A percentile compares a stretch with the other conserved stretches of the same genome.
Conservation (phyloP, 2,113 vertebrate genomes). For the Sylvilagus bachmani region DNA sequence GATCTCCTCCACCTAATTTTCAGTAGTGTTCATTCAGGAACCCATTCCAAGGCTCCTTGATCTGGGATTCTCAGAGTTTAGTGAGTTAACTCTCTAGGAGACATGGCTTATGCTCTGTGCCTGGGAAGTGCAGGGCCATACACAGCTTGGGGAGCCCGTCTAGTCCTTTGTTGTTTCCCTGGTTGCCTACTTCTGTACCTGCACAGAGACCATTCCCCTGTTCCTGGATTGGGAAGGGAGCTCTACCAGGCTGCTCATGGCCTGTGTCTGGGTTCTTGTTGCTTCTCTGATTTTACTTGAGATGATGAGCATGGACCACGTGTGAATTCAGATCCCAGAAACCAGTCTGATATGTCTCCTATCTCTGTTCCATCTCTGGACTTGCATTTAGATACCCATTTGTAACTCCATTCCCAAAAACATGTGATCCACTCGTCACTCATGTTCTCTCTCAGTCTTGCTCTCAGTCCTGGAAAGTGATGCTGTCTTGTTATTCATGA, state of each 20-base stretch:
- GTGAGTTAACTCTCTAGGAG: neutral
- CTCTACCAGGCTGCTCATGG: neutral
- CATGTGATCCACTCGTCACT: neutral
- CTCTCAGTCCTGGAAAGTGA: neutral
- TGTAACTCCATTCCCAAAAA: neutral
- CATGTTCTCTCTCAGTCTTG: neutral
- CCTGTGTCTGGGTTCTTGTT: neutral
- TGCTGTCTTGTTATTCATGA: neutral
- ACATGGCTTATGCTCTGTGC: neutral
- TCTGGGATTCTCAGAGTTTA: neutral
- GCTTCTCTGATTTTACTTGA: neutral
- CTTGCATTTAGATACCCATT: neutral
- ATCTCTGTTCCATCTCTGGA: neutral
- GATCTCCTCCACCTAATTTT: neutral
- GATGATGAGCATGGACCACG: neutral
- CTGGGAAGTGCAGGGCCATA: neutral
- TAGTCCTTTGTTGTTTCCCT: neutral
- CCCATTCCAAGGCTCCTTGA: neutral
- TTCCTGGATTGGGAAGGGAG: too few species aligned
- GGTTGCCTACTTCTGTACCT: too few species aligned
- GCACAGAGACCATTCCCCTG: neutral
- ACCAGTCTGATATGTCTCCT: neutral
- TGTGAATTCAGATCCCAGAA: conserved; percentile 8
- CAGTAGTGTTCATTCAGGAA: neutral
- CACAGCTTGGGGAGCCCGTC: neutral